A percentile compares a stretch with the other conserved stretches of the same genome.
Evolutionary conservation across 2,888 invertebrate genomes (phyloP).

Genomic region (Onthophagus sagittarius): DNA sequence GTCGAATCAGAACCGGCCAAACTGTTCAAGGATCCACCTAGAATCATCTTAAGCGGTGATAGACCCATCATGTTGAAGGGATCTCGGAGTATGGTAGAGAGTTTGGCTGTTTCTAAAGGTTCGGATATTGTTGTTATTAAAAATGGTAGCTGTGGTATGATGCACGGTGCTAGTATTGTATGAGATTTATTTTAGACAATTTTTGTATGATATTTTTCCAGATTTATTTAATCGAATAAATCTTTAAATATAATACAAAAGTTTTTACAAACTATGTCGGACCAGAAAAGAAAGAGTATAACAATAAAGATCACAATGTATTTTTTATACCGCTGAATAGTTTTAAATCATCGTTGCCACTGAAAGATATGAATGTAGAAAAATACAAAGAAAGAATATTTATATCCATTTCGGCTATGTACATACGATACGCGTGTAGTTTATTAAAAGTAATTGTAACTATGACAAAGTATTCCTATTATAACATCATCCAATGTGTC

Average conservation of each 20-base stretch:
- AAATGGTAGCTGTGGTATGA: conserved; percentile 36
- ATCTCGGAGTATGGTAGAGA: conserved; percentile 45
- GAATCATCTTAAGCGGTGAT: conserved; percentile 33
- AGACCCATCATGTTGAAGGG: conserved; percentile 33
- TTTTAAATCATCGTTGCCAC: background rate
- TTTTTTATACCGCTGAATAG: background rate
- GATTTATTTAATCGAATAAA: no score
- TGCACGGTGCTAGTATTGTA: conserved; percentile 42
- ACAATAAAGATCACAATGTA: background rate
- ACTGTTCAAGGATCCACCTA: conserved; percentile 33
- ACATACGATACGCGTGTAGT: background rate
- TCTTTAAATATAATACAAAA: background rate
- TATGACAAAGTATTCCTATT: background rate
- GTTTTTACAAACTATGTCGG: background rate
- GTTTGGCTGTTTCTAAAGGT: conserved; percentile 41
- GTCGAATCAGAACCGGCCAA: conserved; percentile 33
- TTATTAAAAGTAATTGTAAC: background rate
- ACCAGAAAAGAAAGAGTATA: conserved; percentile 2
- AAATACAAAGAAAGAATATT: conserved; percentile 7
- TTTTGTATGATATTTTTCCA: background rate
- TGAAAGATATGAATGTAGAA: no score
- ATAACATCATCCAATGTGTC: background rate
- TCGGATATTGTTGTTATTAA: conserved; percentile 43
- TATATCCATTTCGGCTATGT: background rate
- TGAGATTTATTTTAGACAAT: conserved; percentile 26